Percentiles rank a stretch among this genome's conserved stretches.
Evolutionary conservation across 2,797 vertebrate genomes (phyloP).

Genomic region (Pseudopleuronectes americanus): DNA sequence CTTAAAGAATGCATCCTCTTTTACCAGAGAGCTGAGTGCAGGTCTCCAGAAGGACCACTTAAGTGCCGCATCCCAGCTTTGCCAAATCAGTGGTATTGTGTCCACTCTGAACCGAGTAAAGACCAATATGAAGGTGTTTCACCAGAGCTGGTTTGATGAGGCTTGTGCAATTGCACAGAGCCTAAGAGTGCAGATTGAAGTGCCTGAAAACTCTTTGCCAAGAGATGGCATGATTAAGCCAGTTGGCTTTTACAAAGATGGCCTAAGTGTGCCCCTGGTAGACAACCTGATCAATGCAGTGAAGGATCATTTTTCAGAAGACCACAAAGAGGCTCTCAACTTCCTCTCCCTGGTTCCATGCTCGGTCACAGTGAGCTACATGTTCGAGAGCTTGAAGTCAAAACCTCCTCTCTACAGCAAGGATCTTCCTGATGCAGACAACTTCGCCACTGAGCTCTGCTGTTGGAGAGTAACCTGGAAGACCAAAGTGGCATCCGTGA

Average conservation of each 20-base stretch:
- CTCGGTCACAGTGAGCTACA: slow-evolving; percentile 86
- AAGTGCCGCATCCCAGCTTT: slow-evolving; percentile 85
- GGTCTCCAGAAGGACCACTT: slow-evolving; percentile 88
- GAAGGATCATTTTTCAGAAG: slow-evolving; percentile 88
- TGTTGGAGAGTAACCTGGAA: slow-evolving; percentile 90
- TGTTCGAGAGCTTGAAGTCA: slow-evolving; percentile 86
- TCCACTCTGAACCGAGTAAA: slow-evolving; percentile 85
- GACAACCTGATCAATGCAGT: slow-evolving; percentile 86
- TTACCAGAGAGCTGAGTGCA: slow-evolving; percentile 85
- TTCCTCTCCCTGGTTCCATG: slow-evolving; percentile 85
- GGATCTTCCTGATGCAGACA: slow-evolving; percentile 86
- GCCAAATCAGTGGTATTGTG: slow-evolving; percentile 85
- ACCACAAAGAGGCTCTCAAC: slow-evolving; percentile 88
- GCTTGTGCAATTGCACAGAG: slow-evolving; percentile 82
- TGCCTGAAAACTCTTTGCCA: slow-evolving; percentile 78
- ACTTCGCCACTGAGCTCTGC: slow-evolving; percentile 87
- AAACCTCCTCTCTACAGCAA: slow-evolving; percentile 85
- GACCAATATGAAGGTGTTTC: slow-evolving; percentile 87
- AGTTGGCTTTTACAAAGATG: slow-evolving; percentile 83
- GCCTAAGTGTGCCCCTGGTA: slow-evolving; percentile 83
- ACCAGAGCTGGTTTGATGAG: slow-evolving; percentile 89
- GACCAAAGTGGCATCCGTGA: slow-evolving; percentile 85
- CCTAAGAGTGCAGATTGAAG: slow-evolving; percentile 83
- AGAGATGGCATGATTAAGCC: slow-evolving; percentile 84
- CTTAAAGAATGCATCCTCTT: slow-evolving; percentile 85